Evolutionary conservation across 2,113 vertebrate species (phyloP).

Genomic region (Scomber colias): DNA sequence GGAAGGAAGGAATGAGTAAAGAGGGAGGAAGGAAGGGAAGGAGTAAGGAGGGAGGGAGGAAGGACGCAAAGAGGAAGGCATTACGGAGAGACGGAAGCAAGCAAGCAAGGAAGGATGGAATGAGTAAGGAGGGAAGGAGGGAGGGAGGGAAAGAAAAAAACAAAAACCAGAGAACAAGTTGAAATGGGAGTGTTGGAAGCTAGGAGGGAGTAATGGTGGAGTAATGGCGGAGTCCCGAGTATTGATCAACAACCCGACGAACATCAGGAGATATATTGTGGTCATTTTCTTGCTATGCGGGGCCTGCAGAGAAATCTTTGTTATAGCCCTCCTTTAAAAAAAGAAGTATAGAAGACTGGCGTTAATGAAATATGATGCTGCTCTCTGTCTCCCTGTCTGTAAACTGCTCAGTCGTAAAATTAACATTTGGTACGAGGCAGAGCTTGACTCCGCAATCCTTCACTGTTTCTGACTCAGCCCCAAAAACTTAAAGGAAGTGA

Average conservation of each 20-base stretch:
- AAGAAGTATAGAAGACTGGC: conserved; percentile 49
- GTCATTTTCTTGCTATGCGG: conserved; percentile 56
- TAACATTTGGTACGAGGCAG: conserved; percentile 52
- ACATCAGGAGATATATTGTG: conserved; percentile 62
- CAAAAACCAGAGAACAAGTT: conserved; percentile 16
- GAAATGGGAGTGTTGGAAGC: conserved; percentile 35
- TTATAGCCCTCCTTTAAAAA: conserved; percentile 50
- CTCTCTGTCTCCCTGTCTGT: conserved; percentile 48
- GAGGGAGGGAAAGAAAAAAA: background rate
- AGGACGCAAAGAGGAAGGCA: too few species aligned
- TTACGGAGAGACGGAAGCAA: too few species aligned
- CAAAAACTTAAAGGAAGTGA: background rate
- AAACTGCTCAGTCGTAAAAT: conserved; percentile 65
- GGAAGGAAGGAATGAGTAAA: too few species aligned
- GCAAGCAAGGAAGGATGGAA: too few species aligned
- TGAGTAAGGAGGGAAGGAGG: too few species aligned
- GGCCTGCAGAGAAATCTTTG: conserved; percentile 55
- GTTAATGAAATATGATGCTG: conserved; percentile 62
- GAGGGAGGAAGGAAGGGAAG: too few species aligned
- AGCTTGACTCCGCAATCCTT: conserved; percentile 2
- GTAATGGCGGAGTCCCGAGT: conserved; percentile 42
- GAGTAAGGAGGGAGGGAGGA: too few species aligned
- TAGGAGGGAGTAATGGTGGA: conserved; percentile 20
- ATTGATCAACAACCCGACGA: conserved; percentile 67
- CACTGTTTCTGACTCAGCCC: conserved; percentile 5